Conservation (phyloP, 2,797 vertebrate species). For the Heterohyrax brucei region DNA sequence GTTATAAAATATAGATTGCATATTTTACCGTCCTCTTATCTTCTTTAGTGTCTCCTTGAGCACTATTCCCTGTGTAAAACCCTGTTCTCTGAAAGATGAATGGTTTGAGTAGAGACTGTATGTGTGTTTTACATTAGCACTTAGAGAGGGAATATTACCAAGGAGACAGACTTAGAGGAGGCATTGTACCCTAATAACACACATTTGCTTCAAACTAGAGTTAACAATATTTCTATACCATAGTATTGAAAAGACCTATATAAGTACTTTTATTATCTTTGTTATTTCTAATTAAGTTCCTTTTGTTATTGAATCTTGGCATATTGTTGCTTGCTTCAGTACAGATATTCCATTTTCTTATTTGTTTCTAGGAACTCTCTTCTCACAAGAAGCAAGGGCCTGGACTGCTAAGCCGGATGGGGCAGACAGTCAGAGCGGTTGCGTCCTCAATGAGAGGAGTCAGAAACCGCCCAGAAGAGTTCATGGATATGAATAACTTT, state of each 20-base stretch:
- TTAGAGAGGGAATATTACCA: conserved; percentile 34
- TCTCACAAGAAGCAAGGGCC: conserved; percentile 96
- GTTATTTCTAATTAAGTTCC: neutral
- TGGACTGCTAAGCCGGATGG: conserved; percentile 95
- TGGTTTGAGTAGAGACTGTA: neutral
- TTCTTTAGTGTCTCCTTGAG: neutral
- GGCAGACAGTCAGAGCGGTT: conserved; percentile 95
- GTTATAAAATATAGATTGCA: neutral
- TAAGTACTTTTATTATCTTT: neutral
- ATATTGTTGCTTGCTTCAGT: neutral
- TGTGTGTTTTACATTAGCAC: neutral
- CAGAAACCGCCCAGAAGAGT: conserved; percentile 94
- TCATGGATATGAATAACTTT: conserved; percentile 94
- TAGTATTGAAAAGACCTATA: neutral
- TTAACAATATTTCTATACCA: neutral
- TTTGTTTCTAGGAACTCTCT: conserved; percentile 92
- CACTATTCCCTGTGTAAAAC: neutral
- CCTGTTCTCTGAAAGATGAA: conserved; percentile 22
- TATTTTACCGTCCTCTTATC: neutral
- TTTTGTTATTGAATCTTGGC: neutral
- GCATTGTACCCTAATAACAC: neutral
- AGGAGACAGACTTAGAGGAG: neutral
- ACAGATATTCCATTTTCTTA: conserved; percentile 6
- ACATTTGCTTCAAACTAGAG: neutral
- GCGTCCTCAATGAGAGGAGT: conserved; percentile 95